These are phyloP conservation scores for Passer domesticus DNA, from an alignment of 2,113 vertebrate genomes.

Conservation along the genomic window DNA sequence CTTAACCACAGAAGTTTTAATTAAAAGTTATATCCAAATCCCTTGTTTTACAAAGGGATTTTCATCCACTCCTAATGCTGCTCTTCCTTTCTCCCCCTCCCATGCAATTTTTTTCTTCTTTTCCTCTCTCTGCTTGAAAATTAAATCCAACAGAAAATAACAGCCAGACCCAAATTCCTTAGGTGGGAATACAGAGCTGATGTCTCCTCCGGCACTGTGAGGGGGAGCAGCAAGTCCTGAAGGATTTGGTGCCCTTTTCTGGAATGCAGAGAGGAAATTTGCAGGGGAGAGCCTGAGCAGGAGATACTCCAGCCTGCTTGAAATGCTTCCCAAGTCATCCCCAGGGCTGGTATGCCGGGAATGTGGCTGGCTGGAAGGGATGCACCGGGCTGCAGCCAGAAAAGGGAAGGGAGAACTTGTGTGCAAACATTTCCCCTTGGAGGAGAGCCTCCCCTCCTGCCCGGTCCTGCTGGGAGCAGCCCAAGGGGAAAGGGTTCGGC, in stretches of 20 bases:
- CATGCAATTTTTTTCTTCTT: background rate
- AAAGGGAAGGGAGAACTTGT: background rate
- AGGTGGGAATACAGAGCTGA: background rate
- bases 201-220: background rate
- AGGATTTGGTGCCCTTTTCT: slow-evolving; percentile 36
- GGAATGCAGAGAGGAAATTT: slow-evolving; percentile 38
- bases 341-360: background rate
- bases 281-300: background rate
- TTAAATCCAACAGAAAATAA: background rate
- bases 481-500: background rate
- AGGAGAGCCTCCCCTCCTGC: background rate
- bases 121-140: background rate
- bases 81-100: background rate
- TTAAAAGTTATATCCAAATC: background rate
- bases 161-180: background rate
- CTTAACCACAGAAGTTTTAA: background rate
- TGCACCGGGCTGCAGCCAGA: background rate
- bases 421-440: background rate
- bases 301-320: slow-evolving; percentile 20
- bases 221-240: background rate
- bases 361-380: slow-evolving; percentile 26
- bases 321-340: slow-evolving; percentile 37
- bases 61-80: background rate
- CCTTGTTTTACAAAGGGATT: background rate
- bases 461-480: background rate